Evolutionary conservation across 2,797 vertebrate species (phyloP), one percentile per base, ranked within the genome.

Genomic region (Fistularia commersonii): DNA sequence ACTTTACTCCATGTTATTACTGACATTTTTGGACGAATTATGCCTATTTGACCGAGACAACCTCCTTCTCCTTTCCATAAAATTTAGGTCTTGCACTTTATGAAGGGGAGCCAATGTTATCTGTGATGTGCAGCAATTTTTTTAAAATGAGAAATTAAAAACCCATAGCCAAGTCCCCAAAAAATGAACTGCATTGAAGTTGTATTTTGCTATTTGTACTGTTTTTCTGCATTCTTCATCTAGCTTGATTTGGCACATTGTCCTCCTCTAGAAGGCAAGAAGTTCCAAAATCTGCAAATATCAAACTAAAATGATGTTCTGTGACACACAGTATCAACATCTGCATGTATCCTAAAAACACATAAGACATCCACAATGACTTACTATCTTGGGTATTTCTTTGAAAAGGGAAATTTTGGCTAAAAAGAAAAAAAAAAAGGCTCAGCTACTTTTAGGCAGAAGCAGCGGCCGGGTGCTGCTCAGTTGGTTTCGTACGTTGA

Each of bases 401-500:
- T 39, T 42, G 45, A 64, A 74, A 32, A 51, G 64, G 61, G 61
- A 65, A 65, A 55, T 53, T 54, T 64, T 6, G 57, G 68, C 57
- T 65, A 51, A 51, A 55, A 66, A 23, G 23, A 23, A 23, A 23
- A 23, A 23, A 23, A 23, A 74, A 61, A 72, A 76, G 69, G 66
- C 70, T 69, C 73, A 51, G 38, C 59, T 66, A 66, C 41, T 61
- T 71, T 54, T 41, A 72, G 71, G 72, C 64, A 15, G 52, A 41
- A 80, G 78, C 52, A 31, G 50, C 70, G 9, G 7, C 11, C 3
- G 6, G 11, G 15, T 12, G 46, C 42, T 3, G 39, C 73, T 85
- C 75, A 93, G 84, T 87, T 91, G 68, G 92, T 91, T 86, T 93
- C 89, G 6, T 94, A 94, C 5, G 91, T 85, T 46, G 90, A 91